Evolutionary conservation across 2,888 invertebrate genomes (phyloP).

Genomic region (Dicranocentrus wangi): DNA sequence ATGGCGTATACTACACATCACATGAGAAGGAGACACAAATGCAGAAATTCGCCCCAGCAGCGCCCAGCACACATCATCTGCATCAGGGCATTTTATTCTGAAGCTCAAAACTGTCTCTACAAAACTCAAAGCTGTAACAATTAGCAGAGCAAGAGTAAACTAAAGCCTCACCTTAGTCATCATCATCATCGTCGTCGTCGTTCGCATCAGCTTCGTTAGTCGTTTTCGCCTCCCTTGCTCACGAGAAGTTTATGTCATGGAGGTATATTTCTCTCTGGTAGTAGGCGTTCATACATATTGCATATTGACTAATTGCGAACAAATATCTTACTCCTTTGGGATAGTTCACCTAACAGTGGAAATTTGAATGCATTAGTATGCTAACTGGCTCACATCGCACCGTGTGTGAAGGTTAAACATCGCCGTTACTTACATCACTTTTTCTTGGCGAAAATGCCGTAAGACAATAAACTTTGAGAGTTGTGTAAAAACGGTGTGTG

Average conservation of each 20-base stretch:
- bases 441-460: background rate
- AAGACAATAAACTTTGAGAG: background rate
- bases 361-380: conserved; percentile 52
- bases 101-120: no score
- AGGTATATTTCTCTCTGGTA: no score
- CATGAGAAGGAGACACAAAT: no score
- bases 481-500: no score
- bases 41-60: no score
- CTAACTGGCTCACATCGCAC: conserved; percentile 40
- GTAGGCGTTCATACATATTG: background rate
- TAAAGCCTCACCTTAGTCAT: background rate
- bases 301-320: conserved; percentile 39
- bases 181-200: background rate
- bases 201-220: background rate
- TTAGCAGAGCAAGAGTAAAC: conserved; percentile 1
- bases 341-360: background rate
- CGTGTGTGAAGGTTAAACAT: background rate
- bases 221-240: background rate
- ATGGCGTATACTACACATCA: no score
- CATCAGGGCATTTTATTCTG: no score
- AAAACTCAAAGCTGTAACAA: background rate
- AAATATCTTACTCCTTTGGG: background rate
- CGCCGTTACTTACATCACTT: background rate
- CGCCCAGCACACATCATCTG: no score
- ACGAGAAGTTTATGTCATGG: no score